Evolutionary conservation across 64 coral and sea anemone species (phyloP).

Genomic region (Stichodactyla helianthus): DNA sequence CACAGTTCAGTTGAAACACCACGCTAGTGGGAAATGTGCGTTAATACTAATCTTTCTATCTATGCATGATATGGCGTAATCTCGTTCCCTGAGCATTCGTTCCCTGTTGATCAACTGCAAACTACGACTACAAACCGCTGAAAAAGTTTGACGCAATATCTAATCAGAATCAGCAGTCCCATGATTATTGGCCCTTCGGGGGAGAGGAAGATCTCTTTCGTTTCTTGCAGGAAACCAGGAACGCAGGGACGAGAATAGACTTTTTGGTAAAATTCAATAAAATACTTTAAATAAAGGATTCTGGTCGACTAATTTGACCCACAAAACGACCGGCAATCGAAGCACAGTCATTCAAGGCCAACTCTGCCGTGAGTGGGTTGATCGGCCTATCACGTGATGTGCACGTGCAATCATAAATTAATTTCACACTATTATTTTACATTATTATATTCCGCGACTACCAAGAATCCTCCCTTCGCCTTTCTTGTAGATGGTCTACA

Average conservation of each 20-base stretch:
- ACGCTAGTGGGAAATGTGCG: too few relatives aligned
- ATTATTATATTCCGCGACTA: not conserved
- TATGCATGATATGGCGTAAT: too few relatives aligned
- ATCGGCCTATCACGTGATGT: not conserved
- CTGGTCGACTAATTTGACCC: not conserved
- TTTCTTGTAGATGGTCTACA: not conserved
- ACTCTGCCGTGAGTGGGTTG: not conserved
- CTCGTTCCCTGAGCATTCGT: too few relatives aligned
- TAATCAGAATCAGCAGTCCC: too few relatives aligned
- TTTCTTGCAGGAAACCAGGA: not conserved
- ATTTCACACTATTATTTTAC: slow-evolving; percentile 11
- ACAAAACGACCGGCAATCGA: not conserved
- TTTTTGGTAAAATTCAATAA: not conserved
- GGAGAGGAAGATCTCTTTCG: not conserved
- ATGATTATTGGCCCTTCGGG: too few relatives aligned
- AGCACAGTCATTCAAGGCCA: not conserved
- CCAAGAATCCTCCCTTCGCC: slow-evolving; percentile 9
- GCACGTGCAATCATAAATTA: not conserved
- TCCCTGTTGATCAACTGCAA: too few relatives aligned
- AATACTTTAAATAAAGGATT: not conserved
- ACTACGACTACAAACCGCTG: too few relatives aligned
- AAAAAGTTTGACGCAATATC: too few relatives aligned
- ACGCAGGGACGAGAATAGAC: not conserved
- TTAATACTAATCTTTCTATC: too few relatives aligned
- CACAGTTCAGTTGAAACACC: too few relatives aligned